phyloP scores from a whole-genome alignment of 2,113 vertebrate species.

The Epinephelus lanceolatus region DNA sequence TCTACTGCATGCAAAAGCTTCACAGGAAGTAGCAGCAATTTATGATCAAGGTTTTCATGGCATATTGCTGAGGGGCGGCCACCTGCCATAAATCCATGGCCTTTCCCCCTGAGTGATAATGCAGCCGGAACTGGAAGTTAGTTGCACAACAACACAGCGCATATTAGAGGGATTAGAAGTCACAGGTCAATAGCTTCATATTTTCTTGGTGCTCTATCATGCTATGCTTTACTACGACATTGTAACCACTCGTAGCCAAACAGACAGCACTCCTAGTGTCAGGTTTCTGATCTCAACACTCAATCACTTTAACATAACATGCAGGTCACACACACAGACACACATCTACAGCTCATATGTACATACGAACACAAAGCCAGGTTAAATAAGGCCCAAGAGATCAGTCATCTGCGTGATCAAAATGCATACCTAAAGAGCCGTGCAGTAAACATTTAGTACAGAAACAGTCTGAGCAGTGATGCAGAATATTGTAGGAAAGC shows the following conservation, averaged over 20 bases:
- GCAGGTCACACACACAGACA: neutral
- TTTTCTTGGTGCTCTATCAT: conserved; percentile 58
- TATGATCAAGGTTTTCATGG: conserved; percentile 30
- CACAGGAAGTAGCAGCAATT: conserved; percentile 16
- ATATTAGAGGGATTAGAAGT: conserved; percentile 66
- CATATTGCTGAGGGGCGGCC: conserved; percentile 44
- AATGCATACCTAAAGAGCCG: neutral
- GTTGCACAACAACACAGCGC: conserved; percentile 66
- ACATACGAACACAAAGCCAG: neutral
- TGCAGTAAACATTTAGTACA: neutral
- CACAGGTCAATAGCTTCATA: conserved; percentile 62
- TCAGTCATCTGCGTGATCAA: neutral
- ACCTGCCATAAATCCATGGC: conserved; percentile 72
- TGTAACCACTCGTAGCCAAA: neutral
- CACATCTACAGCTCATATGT: neutral
- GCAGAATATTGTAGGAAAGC: conserved; percentile 31
- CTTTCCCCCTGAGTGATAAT: conserved; percentile 74
- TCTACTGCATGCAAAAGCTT: conserved; percentile 13
- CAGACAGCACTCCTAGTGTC: neutral
- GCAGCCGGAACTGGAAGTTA: conserved; percentile 38
- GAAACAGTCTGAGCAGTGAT: neutral
- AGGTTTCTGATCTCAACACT: neutral
- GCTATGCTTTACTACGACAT: conserved; percentile 42
- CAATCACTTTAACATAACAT: conserved; percentile 11
- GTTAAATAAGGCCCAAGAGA: neutral